Conservation (phyloP, 2,888 invertebrate genomes). For the Apantesis nais region DNA sequence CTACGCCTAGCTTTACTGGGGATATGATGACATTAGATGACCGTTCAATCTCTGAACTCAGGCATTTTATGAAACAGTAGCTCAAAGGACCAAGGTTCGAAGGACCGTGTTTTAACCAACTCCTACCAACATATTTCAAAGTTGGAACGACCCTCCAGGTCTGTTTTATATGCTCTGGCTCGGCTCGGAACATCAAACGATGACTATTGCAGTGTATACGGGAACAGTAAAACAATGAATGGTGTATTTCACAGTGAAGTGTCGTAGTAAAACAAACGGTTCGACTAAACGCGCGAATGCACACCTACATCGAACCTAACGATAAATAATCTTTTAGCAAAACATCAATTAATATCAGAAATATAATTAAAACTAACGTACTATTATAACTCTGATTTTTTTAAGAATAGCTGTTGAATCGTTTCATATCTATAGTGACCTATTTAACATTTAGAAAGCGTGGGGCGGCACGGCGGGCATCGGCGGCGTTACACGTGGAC, state of each 20-base stretch:
- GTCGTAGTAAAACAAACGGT: conserved; percentile 47
- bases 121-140: background rate
- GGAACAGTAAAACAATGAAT: conserved; percentile 60
- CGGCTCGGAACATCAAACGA: conserved; percentile 28
- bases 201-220: conserved; percentile 49
- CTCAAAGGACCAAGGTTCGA: conserved; percentile 1
- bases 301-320: conserved; percentile 67
- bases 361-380: conserved; percentile 84
- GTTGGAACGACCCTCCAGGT: background rate
- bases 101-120: background rate
- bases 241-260: conserved; percentile 55
- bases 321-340: conserved; percentile 83
- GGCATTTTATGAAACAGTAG: background rate
- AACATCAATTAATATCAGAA: conserved; percentile 84
- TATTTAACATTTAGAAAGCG: conserved; percentile 67
- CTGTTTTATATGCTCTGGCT: conserved; percentile 27
- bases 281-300: conserved; percentile 52
- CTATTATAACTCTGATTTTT: conserved; percentile 78
- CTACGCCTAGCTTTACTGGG: conserved; percentile 14
- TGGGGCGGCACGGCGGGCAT: conserved; percentile 62
- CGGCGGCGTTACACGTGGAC: conserved; percentile 50
- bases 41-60: background rate
- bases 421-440: conserved; percentile 74
- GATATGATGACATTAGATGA: conserved; percentile 4
- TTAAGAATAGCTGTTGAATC: conserved; percentile 71